Evolutionary conservation across 2,113 vertebrate species (phyloP), one percentile per base, ranked within the genome.

Genomic region (Puma concolor): DNA sequence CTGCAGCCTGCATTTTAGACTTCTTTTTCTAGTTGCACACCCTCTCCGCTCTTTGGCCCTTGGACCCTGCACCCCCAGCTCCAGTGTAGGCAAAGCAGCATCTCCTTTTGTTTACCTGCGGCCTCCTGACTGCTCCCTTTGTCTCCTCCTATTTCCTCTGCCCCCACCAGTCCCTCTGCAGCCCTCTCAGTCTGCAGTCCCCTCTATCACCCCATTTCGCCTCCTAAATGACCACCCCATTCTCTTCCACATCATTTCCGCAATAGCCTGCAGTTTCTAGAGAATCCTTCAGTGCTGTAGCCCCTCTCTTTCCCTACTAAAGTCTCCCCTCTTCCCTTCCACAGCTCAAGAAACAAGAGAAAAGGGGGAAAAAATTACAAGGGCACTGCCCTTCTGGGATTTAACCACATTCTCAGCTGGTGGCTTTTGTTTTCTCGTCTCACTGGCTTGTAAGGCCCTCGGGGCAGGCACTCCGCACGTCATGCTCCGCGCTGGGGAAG

Each of bases 351-450:
- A 94, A 89, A 84, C 41, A 77, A 84, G 67, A 76, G 88, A 77
- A 96, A 85, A 48, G 17, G 60, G 19, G 44, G 38, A 16, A 2
- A 14, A 54, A 64, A 88, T 92, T 60, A 93, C 72, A 72, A 93
- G 97, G 95, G 93, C 95, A 90, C 52, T 97, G 96, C 97, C 95
- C 96, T 97, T 89, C 71, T 96, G 96, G 91, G 97, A 97, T 94
- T 97, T 94, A 94, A 95, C 96, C 96, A 92, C 97, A 84, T 91
- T 96, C 97, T 98, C 92, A 93, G 97, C 97, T 97, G 98, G 97
- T 97, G 97, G 95, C 97, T 98, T 98, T 98, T 98, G 98, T 98
- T 97, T 98, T 94, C 96, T 88, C 7, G 0, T 85, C 95, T 96
- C 92, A 60, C 94, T 88, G 97, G 91, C 80, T 98, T 95, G 95